phyloP scores from a whole-genome alignment of 2,888 invertebrate genomes.

The Melitaea athalia region DNA sequence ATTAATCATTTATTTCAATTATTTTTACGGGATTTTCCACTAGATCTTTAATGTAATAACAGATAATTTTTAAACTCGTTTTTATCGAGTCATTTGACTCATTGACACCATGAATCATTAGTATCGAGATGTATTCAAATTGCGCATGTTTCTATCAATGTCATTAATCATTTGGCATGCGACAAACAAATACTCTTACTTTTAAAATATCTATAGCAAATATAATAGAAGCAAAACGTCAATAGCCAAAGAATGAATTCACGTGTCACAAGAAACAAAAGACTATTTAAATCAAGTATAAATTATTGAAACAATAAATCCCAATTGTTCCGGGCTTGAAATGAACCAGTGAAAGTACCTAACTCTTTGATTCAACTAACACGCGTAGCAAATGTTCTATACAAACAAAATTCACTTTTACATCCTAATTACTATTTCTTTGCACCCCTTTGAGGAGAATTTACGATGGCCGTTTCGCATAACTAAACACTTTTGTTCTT shows the following conservation, averaged over 20 bases:
- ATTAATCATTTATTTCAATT: too few species aligned
- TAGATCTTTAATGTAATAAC: too few species aligned
- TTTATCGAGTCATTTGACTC: too few species aligned
- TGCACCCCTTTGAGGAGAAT: conserved; percentile 67
- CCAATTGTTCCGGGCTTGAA: conserved; percentile 16
- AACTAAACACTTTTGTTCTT: conserved; percentile 53
- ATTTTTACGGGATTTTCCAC: too few species aligned
- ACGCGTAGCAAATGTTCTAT: conserved; percentile 66
- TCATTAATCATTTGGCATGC: too few species aligned
- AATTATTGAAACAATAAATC: conserved; percentile 28
- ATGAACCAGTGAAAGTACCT: conserved; percentile 68
- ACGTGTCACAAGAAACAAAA: conserved; percentile 27
- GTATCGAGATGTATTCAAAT: too few species aligned
- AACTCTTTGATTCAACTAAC: conserved; percentile 55
- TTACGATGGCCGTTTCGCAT: conserved; percentile 66
- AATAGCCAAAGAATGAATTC: conserved; percentile 3
- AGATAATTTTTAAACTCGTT: too few species aligned
- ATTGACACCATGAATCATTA: too few species aligned
- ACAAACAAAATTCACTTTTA: conserved; percentile 74
- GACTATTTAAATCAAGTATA: conserved; percentile 22
- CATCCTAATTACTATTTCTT: conserved; percentile 74
- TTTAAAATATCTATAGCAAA: neutral
- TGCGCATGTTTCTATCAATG: too few species aligned
- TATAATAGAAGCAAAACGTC: too few species aligned
- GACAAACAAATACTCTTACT: neutral